Base-by-base conservation (phyloP, 2,113 vertebrate genomes). In the Thunnus maccoyii region DNA sequence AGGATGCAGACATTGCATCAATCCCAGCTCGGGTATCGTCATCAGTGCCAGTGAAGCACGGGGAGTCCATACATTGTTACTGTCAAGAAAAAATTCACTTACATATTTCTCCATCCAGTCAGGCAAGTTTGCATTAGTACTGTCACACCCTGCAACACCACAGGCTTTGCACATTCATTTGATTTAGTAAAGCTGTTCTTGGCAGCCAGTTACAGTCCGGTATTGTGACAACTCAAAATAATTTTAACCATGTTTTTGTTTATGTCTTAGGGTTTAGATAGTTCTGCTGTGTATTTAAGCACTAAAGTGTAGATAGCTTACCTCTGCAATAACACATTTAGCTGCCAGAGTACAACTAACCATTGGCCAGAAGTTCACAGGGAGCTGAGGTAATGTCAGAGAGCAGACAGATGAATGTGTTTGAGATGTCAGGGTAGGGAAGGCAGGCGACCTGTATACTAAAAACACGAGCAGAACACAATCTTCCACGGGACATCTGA, bases 381-480 rank as follows among this genome's bases (percentile, higher is more conserved):
- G 41, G 27, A n/a, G 4, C 32, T 52, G 57, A 27, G 9, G 32
- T 67, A 17, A 68, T 46, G 20, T 78, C 36, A 56, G 15, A 76
- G 51, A 72, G 63, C 32, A 79, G 22, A 32, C 22, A 58, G 32
- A 76, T 75, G 44, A 54, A 58, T 62, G 58, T 27, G 6, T 56
- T 47, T 25, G 18, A 44, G 27, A 44, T 72, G 32, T 30, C 3
- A 44, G 63, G 20, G 20, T 30, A 77, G 58, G 48, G 17, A 60
- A 68, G 46, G 51, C 47, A 50, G 47, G 22, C 46, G 27, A 78
- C 61, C 25, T 52, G 67, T 13, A 51, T 69, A 83, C 67, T 62
- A 81, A 84, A 84, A 86, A 86, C 70, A 85, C 72, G 30, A 3
- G 22, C 36, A 68, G 83, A 88, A 88, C 65, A 86, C 25, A 73